Percentiles rank a stretch among this genome's conserved stretches.
These are phyloP conservation scores for Poecilus cupreus DNA, from an alignment of 2,888 invertebrate genomes.

Conservation along the genomic window DNA sequence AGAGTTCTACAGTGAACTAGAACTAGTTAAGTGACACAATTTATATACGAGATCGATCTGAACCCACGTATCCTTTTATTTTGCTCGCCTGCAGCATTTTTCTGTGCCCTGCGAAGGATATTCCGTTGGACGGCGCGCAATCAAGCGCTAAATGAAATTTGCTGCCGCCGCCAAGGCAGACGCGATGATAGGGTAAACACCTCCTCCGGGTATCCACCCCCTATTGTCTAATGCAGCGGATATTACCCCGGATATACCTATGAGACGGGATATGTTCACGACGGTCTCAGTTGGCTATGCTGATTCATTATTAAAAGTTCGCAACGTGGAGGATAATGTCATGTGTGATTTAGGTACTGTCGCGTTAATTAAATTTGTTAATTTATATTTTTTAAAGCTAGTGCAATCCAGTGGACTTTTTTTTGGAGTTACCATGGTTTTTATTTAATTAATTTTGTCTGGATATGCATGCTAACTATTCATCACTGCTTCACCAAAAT, in stretches of 20 bases:
- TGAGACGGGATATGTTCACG: conserved; percentile 1
- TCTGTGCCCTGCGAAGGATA: conserved; percentile 17
- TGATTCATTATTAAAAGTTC: conserved; percentile 29
- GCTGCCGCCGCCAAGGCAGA: conserved; percentile 24
- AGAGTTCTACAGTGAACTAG: conserved; percentile 4
- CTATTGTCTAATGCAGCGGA: conserved; percentile 42
- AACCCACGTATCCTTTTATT: conserved; percentile 14
- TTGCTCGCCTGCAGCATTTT: conserved; percentile 36
- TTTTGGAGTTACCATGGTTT: neutral
- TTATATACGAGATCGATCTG: conserved; percentile 30
- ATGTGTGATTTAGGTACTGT: conserved; percentile 25
- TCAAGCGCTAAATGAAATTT: conserved; percentile 46
- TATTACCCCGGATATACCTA: conserved; percentile 45
- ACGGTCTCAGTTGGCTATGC: conserved; percentile 11
- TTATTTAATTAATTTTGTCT: conserved; percentile 34
- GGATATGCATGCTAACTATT: no score
- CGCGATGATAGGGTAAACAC: conserved; percentile 39
- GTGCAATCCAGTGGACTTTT: neutral
- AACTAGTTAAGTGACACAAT: conserved; percentile 40
- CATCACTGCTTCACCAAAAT: no score
- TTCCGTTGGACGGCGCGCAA: conserved; percentile 9
- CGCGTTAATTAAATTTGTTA: conserved; percentile 29
- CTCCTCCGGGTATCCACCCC: neutral
- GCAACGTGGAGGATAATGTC: neutral
- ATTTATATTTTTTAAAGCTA: conserved; percentile 39